phyloP scores from a whole-genome alignment of 2,797 vertebrate species.

The Microhierax caerulescens region DNA sequence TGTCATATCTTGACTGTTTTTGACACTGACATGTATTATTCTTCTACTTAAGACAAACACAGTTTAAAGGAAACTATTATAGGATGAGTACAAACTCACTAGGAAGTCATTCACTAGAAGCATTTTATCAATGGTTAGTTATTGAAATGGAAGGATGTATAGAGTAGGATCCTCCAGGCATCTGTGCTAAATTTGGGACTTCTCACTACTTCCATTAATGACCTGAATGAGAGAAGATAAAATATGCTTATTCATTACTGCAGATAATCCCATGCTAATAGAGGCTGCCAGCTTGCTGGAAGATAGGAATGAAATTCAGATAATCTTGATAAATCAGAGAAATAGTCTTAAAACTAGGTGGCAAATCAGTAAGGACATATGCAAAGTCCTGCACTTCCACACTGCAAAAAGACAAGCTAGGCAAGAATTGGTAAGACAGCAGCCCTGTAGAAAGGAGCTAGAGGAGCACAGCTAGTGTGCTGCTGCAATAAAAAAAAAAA shows the following conservation, averaged over 20 bases:
- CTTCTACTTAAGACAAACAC: not conserved
- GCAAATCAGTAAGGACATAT: not conserved
- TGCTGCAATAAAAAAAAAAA: not conserved
- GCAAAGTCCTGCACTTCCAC: not conserved
- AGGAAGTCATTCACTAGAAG: not conserved
- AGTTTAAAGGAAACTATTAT: not conserved
- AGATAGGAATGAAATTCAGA: not conserved
- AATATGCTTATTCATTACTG: not conserved
- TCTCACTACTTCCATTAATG: not conserved
- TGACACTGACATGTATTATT: not conserved
- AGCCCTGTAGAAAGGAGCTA: not conserved
- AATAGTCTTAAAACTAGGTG: not conserved
- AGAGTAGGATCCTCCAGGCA: not conserved
- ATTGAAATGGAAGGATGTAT: not conserved
- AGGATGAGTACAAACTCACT: not conserved
- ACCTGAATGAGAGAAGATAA: not conserved
- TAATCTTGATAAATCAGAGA: not conserved
- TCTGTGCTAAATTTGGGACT: not conserved
- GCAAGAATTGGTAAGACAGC: not conserved
- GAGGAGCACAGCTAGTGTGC: not conserved
- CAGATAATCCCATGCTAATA: not conserved
- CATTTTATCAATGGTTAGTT: not conserved
- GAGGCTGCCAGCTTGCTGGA: not conserved
- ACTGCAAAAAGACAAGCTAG: not conserved
- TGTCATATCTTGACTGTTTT: conserved; percentile 1